phyloP scores from a whole-genome alignment of 2,888 invertebrate species.

The Lepidochrysops patricia region DNA sequence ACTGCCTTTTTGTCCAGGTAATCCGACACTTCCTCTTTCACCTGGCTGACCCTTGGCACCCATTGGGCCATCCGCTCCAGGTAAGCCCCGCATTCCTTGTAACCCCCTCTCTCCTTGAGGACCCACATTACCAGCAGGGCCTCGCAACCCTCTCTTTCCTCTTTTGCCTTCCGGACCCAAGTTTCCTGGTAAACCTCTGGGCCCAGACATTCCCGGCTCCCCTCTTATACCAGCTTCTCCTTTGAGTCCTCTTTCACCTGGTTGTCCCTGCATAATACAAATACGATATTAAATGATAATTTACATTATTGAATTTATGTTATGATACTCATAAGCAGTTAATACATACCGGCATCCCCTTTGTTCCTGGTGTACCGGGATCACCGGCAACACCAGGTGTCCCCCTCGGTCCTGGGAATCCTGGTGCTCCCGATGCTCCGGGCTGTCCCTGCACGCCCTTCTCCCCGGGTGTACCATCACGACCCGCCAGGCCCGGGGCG shows the following conservation, averaged over 20 bases:
- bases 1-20: constrained; percentile 75
- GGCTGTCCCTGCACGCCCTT: constrained; percentile 84
- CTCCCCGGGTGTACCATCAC: constrained; percentile 86
- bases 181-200: constrained; percentile 83
- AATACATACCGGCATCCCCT: constrained; percentile 80
- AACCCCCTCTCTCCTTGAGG: constrained; percentile 83
- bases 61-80: constrained; percentile 84
- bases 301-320: background rate
- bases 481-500: constrained; percentile 82
- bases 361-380: constrained; percentile 81
- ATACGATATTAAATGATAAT: constrained; percentile 1
- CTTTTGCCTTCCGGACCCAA: constrained; percentile 86
- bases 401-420: constrained; percentile 88
- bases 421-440: constrained; percentile 84
- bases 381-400: constrained; percentile 83
- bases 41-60: constrained; percentile 85
- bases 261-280: constrained; percentile 75
- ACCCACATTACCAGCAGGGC: constrained; percentile 83
- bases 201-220: constrained; percentile 81
- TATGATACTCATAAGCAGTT: constrained; percentile 13
- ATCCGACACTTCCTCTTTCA: constrained; percentile 76
- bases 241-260: constrained; percentile 86
- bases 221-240: constrained; percentile 86
- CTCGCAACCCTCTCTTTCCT: constrained; percentile 84
- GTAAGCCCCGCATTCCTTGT: constrained; percentile 78